Evolutionary conservation across 2,113 vertebrate genomes (phyloP).

Genomic region (Mungos mungo): DNA sequence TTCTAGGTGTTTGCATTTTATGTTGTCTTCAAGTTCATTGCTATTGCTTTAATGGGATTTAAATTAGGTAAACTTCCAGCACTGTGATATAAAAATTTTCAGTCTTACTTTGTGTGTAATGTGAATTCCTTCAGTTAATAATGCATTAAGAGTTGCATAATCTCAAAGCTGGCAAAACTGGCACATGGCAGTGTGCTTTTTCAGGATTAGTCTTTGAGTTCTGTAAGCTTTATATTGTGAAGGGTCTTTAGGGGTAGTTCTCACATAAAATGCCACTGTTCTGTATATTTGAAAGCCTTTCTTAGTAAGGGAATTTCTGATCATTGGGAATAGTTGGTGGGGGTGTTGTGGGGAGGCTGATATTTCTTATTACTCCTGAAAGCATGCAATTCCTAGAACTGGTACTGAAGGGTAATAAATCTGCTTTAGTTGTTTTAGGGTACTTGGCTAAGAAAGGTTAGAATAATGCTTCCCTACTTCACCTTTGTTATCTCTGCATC

Average conservation of each 20-base stretch:
- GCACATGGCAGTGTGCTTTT: background rate
- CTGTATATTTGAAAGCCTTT: background rate
- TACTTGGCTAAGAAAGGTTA: conserved; percentile 9
- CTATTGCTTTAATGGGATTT: conserved; percentile 7
- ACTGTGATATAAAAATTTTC: background rate
- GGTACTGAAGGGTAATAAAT: conserved; percentile 15
- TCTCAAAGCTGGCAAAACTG: conserved; percentile 32
- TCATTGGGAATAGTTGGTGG: background rate
- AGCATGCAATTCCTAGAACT: background rate
- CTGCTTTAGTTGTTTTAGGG: conserved; percentile 12
- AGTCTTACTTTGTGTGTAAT: background rate
- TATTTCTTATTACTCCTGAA: conserved; percentile 16
- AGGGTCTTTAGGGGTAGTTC: background rate
- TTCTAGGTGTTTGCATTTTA: conserved; percentile 26
- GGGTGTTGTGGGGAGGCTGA: background rate
- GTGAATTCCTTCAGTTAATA: conserved; percentile 7
- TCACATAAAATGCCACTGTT: background rate
- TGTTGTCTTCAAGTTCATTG: conserved; percentile 24
- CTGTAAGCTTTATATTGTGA: background rate
- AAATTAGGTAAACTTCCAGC: conserved; percentile 49
- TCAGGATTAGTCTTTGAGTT: conserved; percentile 25
- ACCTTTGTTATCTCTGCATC: background rate
- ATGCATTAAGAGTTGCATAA: conserved; percentile 37
- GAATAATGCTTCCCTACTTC: background rate
- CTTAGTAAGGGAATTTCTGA: conserved; percentile 11